Evolutionary conservation across 2,797 vertebrate species (phyloP).

Genomic region (Lerista edwardsae): DNA sequence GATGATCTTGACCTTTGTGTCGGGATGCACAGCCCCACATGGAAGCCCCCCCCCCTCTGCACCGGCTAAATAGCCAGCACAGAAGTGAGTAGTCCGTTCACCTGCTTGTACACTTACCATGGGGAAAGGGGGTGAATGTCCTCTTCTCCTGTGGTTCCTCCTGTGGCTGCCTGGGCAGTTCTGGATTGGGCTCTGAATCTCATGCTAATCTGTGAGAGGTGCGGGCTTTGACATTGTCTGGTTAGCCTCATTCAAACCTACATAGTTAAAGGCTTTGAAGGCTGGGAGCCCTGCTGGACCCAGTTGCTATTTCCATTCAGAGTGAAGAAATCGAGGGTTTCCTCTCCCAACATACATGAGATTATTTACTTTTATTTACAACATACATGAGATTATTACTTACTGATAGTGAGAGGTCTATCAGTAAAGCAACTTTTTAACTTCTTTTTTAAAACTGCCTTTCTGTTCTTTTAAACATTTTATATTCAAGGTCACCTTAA

Average conservation of each 20-base stretch:
- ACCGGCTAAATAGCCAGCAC: too few relatives aligned
- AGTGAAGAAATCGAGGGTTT: not conserved
- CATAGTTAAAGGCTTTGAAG: not conserved
- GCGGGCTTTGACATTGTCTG: not conserved
- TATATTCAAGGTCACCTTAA: conserved; percentile 24
- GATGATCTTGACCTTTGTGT: too few relatives aligned
- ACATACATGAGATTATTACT: conserved; percentile 7
- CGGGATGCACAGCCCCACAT: too few relatives aligned
- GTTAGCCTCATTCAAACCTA: not conserved
- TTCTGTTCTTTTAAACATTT: conserved; percentile 27
- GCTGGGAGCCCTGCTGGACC: not conserved
- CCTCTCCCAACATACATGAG: not conserved
- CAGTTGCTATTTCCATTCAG: not conserved
- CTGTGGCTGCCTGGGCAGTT: too few relatives aligned
- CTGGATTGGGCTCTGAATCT: too few relatives aligned
- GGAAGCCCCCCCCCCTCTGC: too few relatives aligned
- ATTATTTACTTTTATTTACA: conserved; percentile 33
- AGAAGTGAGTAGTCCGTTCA: too few relatives aligned
- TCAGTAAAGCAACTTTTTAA: not conserved
- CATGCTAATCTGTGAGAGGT: not conserved
- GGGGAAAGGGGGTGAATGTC: too few relatives aligned
- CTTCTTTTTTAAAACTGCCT: not conserved
- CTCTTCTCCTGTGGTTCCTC: too few relatives aligned
- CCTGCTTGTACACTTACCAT: too few relatives aligned
- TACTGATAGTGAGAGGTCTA: not conserved